Base-by-base conservation (phyloP, 2,113 vertebrate genomes). In the Gymnogyps californianus region DNA sequence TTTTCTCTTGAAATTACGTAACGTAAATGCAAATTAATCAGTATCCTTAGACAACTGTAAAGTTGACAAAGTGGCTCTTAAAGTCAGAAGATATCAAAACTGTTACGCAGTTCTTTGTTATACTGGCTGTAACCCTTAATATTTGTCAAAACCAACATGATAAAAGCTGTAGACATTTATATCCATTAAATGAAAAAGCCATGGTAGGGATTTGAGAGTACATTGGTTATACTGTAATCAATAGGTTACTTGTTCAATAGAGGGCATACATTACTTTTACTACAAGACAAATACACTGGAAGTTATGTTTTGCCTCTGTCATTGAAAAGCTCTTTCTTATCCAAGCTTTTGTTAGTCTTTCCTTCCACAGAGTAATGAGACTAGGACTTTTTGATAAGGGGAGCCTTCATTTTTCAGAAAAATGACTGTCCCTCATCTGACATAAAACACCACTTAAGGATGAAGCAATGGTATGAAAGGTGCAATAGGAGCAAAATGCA, bases 231-330 rank as follows among this genome's bases (percentile, higher is more conserved):
- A 15, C 18, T 15, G 42, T 42, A 94, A 91, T 97, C 96, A 38
- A 91, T 85, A 91, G 88, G 93, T 96, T 72, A 74, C 76, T 18
- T 57, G 76, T 10, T 95, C 92, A 93, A 67, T 85, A 87, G 75
- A 95, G 85, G 85, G 9, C 42, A 59, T 1, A 25, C 28, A 19
- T 76, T 52, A 29, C 93, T 96, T 92, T 80, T 83, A 64, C 47
- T 80, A 51, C 84, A 77, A 87, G 70, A 93, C 65, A 79, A 71
- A 94, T 31, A 49, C 51, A 46, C 71, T 49, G 91, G 66, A 91
- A 97, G 83, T 52, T 6, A 49, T 44, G 47, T 61, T 84, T 93
- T 76, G 36, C 47, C 70, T 89, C 87, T 88, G 75, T 18, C 42
- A 87, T 44, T 24, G 15, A 94, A 79, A 58, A 95, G 79, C 26